Evolutionary conservation across 1,140 invertebrate species (phyloP), one percentile per base, ranked within the genome.

Genomic region (Drosophila lini): DNA sequence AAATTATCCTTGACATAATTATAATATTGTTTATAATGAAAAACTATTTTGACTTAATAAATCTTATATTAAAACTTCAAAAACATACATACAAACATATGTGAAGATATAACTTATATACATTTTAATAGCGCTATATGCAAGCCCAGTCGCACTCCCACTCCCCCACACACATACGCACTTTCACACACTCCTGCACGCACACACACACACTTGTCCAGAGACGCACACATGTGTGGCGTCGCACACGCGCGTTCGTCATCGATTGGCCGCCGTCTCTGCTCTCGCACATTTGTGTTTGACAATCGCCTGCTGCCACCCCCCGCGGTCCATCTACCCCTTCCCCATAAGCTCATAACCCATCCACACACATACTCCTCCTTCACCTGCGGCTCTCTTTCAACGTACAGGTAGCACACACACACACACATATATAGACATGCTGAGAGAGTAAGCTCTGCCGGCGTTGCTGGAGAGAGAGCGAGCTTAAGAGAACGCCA

Each of bases 241-340:
- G 82, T 85, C 83, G 83, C 83, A 86, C 83, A 86, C 80, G 83
- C 83, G 83, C 83, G 65, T 80, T 88, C 71, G 76, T 65, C 83
- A 86, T 88, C 83, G 83, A 86, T 86, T 86, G 83, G 83, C 81
- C 81, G 74, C 79, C 81, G 81, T 38, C 19, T 55, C 41, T 60
- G 75, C 83, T 86, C 83, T 88, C 82, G 60, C 65, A 79, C 64
- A 76, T 83, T 79, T 74, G 76, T 74, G 80, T 74, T 77, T 77
- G 56, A 81, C 74, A 60, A 50, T 68, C 74, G 34, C 62, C 61
- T 36, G 41, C 34, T 44, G 25, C 41, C 50, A 34, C 36, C 15
- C 57, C 45, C 50, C 25, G 6, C n/a, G 44, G 19, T 44, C 48
- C 52, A 55, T 13, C 34, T 32, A 42, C 34, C 52, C 56, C 62